Evolutionary conservation across 2,888 invertebrate species (phyloP), one percentile per base, ranked within the genome.

Genomic region (Drosophila barbarae): DNA sequence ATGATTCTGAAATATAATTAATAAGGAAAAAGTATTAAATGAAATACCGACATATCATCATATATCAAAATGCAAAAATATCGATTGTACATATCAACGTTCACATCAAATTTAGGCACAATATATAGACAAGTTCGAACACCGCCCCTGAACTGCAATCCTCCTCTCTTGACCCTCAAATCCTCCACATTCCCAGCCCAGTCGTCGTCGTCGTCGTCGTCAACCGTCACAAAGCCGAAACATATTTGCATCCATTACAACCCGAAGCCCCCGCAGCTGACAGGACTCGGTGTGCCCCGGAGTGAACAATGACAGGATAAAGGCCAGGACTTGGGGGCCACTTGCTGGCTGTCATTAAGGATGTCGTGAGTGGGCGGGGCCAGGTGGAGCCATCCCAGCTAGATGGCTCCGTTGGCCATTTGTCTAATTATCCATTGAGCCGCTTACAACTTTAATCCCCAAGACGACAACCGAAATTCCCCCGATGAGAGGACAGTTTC

Each of bases 361-460:
- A 18, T 23, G 65, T n/a, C 30, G 15, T 18, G 5, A 18, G 5
- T 18, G 13, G 28, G 30, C 5, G 28, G 18, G 13, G 26, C 6
- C 18, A 9, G 47, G 53, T 13, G 54, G 6, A 13, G 44, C 15
- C 15, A n/a, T 15, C 36, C 36, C 3, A n/a, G 35, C 35, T 35
- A 23, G 23, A 23, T 23, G 12, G 15, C 26, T 47, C 15, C 23
- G 32, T 12, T 23, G 53, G 72, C 55, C 79, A 68, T 74, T 85
- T 83, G 46, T 68, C 77, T 85, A 83, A 78, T 78, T 85, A 78
- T 69, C 64, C 77, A 80, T 60, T 76, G 74, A 83, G 77, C 74
- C 65, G 80, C 66, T 77, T 83, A 68, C 66, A 44, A 76, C 80
- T 71, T 69, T 52, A 85, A 80, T 82, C 83, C 82, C 83, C 57